Evolutionary conservation across 1,140 invertebrate species (phyloP).

Genomic region (Saccostrea glomerata): DNA sequence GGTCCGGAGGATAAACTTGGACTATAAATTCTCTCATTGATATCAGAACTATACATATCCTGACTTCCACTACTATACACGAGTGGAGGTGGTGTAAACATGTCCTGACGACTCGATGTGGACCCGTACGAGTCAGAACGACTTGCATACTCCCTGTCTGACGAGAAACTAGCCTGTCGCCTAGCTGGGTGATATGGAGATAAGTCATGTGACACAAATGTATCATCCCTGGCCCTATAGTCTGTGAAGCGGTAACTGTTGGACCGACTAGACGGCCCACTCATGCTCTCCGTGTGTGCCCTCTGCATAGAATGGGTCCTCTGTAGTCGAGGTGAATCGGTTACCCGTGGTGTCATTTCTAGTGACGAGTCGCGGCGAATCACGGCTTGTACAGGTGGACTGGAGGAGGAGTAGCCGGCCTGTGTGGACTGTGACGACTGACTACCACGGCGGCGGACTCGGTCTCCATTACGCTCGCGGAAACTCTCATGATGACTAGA

Average conservation of each 20-base stretch:
- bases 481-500: slow-evolving; percentile 71
- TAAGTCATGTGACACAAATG: slow-evolving; percentile 40
- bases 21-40: slow-evolving; percentile 54
- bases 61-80: slow-evolving; percentile 13
- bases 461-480: slow-evolving; percentile 65
- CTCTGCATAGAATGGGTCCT: slow-evolving; percentile 68
- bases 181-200: slow-evolving; percentile 18
- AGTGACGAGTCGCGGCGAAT: slow-evolving; percentile 69
- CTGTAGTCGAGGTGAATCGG: slow-evolving; percentile 71
- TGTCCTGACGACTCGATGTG: slow-evolving; percentile 39
- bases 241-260: slow-evolving; percentile 64
- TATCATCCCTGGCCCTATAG: slow-evolving; percentile 57
- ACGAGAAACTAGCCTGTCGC: slow-evolving; percentile 43
- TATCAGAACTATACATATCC: slow-evolving; percentile 28
- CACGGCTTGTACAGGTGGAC: slow-evolving; percentile 65
- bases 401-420: slow-evolving; percentile 66
- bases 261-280: slow-evolving; percentile 58
- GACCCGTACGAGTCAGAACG: slow-evolving; percentile 56
- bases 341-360: slow-evolving; percentile 71
- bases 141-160: slow-evolving; percentile 56
- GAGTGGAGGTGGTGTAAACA: slow-evolving; percentile 49
- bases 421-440: slow-evolving; percentile 69
- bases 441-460: slow-evolving; percentile 64
- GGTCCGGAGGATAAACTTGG: slow-evolving; percentile 48
- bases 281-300: slow-evolving; percentile 61